phyloP scores from a whole-genome alignment of 2,888 invertebrate species.

The Hypercompe scribonia region DNA sequence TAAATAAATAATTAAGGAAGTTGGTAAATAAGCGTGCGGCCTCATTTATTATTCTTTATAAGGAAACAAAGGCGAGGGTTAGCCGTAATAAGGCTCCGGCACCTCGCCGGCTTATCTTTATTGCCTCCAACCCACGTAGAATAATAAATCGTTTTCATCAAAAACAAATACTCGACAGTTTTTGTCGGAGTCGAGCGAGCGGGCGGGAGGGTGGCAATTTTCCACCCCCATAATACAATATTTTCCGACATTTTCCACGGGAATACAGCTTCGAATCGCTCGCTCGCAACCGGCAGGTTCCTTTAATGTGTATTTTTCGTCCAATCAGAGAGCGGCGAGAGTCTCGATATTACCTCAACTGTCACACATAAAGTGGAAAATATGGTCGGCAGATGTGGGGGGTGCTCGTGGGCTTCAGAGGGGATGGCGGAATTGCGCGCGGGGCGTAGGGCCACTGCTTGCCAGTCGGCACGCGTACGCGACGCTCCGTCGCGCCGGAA shows the following conservation, averaged over 20 bases:
- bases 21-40: conserved; percentile 85
- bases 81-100: conserved; percentile 87
- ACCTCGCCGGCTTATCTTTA: conserved; percentile 87
- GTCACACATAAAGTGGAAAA: conserved; percentile 88
- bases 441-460: conserved; percentile 65
- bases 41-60: conserved; percentile 87
- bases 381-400: conserved; percentile 87
- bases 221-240: conserved; percentile 87
- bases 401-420: conserved; percentile 57
- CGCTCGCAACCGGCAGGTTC: conserved; percentile 85
- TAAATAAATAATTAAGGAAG: conserved; percentile 86
- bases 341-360: conserved; percentile 88
- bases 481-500: conserved; percentile 84
- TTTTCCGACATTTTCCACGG: conserved; percentile 87
- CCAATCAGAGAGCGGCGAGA: conserved; percentile 87
- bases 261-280: conserved; percentile 87
- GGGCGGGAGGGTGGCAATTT: conserved; percentile 86
- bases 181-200: conserved; percentile 86
- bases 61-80: conserved; percentile 87
- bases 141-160: conserved; percentile 88
- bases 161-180: conserved; percentile 88
- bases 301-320: conserved; percentile 88
- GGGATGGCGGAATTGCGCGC: conserved; percentile 49
- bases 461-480: conserved; percentile 83
- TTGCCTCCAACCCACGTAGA: conserved; percentile 87